Base-by-base conservation (phyloP, 2,888 invertebrate genomes). In the Parnassius glacialis region DNA sequence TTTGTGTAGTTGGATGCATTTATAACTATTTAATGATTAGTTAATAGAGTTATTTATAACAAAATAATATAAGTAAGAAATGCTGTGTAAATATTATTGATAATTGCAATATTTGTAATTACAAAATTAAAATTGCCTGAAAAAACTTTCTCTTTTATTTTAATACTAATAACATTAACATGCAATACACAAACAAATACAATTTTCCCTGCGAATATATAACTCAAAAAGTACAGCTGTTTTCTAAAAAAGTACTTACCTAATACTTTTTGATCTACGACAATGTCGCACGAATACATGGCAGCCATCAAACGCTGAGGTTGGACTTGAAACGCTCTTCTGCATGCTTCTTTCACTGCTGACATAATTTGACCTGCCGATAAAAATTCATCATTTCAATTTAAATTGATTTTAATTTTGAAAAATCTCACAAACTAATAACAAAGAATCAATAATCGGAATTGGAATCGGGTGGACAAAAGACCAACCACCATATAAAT, bases 271-370 rank as follows among this genome's bases (percentile, higher is more conserved):
- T 96, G 95, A 73, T 96, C 96, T 41, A 96, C 97, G 65, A 96
- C 94, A 65, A 98, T 96, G 72, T 94, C 95, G 81, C 94, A 94
- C 68, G 93, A 92, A 80, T 98, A 99, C 97, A 99, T 98, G 5
- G 99, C 99, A 2, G 96, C 97, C 93, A 99, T 97, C 41, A 99
- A 87, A 55, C 99, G 93, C 78, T 97, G 97, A 0, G 97, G 96
- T 78, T 97, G 97, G 57, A 95, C 94, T 80, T 97, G 96, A 79
- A 99, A 97, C 0, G 97, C 96, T 79, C 94, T 95, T 45, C 96
- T 93, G 79, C 98, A 98, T 0, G 95, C 96, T 67, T 97, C 97
- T 79, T 97, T 97, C 45, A 96, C 95, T 9, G 96, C 94, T n/a
- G 97, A 97, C 93, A 98, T 95, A 64, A 98, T 94, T 91, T 98